Evolutionary conservation across 2,113 vertebrate genomes (phyloP).

Genomic region (Crotalus helleri): DNA sequence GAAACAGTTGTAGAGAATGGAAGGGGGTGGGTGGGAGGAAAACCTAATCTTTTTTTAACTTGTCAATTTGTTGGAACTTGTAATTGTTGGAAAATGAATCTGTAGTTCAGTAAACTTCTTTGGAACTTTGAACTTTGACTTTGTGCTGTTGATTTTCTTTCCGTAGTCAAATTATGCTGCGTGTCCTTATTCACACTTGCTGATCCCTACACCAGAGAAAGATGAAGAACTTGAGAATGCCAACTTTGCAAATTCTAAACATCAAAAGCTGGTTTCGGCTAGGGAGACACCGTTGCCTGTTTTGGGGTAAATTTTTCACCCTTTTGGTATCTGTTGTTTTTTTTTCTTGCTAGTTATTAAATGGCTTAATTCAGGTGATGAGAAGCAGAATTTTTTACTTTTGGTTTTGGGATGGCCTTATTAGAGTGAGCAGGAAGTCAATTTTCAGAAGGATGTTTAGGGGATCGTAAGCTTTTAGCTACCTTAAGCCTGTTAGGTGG

Average conservation of each 20-base stretch:
- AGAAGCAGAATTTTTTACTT: not conserved
- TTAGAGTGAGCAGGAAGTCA: not conserved
- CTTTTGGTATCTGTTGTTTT: not conserved
- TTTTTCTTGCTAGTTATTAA: not conserved
- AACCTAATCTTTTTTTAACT: not conserved
- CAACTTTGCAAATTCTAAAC: constrained; percentile 14
- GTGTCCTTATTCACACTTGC: constrained; percentile 72
- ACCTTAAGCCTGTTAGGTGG: not conserved
- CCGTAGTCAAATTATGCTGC: constrained; percentile 57
- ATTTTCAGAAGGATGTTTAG: not conserved
- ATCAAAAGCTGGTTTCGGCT: constrained; percentile 60
- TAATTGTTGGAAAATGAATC: not conserved
- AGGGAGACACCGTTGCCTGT: constrained; percentile 82
- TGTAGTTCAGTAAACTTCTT: not conserved
- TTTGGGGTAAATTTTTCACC: constrained; percentile 78
- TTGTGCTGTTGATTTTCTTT: constrained; percentile 17
- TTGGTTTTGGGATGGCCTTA: not conserved
- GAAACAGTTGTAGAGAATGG: not conserved
- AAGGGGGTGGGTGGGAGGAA: not conserved
- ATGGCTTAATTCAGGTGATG: not conserved
- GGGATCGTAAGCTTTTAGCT: not conserved
- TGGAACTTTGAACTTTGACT: not conserved
- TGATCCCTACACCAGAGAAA: constrained; percentile 82
- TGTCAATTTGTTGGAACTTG: not conserved
- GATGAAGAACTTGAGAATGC: constrained; percentile 62